Conservation (phyloP, 2,113 vertebrate species). For the Cavia porcellus region DNA sequence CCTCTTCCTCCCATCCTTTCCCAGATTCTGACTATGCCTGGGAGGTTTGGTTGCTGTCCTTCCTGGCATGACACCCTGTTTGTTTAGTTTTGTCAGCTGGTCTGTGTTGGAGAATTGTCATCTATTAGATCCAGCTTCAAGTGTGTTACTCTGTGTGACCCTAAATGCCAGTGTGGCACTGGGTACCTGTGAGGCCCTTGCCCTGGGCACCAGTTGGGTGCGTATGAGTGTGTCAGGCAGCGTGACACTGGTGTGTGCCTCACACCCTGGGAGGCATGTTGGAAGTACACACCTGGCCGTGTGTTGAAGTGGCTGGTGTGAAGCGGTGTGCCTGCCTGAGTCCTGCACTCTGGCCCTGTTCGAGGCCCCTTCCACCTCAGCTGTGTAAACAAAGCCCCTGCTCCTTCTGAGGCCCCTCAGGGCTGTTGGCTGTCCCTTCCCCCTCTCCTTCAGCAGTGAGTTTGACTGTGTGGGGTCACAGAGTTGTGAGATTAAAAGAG, state of each 20-base stretch:
- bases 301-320: background rate
- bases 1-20: background rate
- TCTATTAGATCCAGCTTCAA: background rate
- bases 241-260: background rate
- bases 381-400: slow-evolving; percentile 69
- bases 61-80: background rate
- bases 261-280: background rate
- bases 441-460: background rate
- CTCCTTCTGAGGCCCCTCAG: slow-evolving; percentile 23
- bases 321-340: background rate
- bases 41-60: background rate
- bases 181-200: background rate
- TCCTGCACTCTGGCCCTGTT: background rate
- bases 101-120: background rate
- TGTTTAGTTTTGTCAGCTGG: background rate
- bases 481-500: background rate
- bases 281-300: background rate
- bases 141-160: background rate
- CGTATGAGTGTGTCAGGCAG: background rate
- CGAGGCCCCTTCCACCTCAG: slow-evolving; percentile 59
- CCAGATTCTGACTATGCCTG: background rate
- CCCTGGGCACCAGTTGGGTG: background rate
- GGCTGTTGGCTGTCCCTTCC: background rate
- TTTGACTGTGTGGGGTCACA: background rate
- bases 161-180: background rate